Base-by-base conservation (phyloP, 1,140 invertebrate species). In the Plectrocnemia conspersa region DNA sequence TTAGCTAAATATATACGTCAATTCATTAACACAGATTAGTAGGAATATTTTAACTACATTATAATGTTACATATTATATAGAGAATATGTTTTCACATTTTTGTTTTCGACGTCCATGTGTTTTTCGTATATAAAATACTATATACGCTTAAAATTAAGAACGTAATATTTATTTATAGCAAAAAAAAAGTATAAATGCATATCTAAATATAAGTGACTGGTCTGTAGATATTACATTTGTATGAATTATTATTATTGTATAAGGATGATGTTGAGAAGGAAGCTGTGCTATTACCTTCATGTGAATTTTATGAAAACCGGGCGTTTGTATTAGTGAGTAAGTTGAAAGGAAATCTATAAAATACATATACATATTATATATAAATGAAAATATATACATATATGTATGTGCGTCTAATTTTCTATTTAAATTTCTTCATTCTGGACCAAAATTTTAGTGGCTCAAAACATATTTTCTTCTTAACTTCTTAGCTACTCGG, bases 141-240 rank as follows among this genome's bases (percentile, higher is more conserved):
- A 33, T 13, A n/a, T n/a, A n/a, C n/a, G n/a, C n/a, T n/a, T n/a
- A n/a, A n/a, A n/a, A n/a, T n/a, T n/a, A n/a, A n/a, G n/a, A n/a
- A n/a, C 22, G 40, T 42, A 42, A 4, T 23, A 42, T 23, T 42
- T 45, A 45, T 27, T 25, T 19, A 23, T 45, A 45, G 21, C 9
- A 9, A 19, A 40, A 40, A 21, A 32, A 27, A 57, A 22, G 24
- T 42, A 42, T 45, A 44, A 56, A 60, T 60, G 58, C 58, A 60
- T 60, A 60, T 60, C 58, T 60, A 60, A 41, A 7, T 56, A 29
- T 60, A 60, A 56, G 58, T 56, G 58, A 60, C 58, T 54, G 58
- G 54, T 52, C 25, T 54, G 58, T 60, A 56, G 58, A 56, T 56
- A 56, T 54, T 44, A 42, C 16, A 32, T 18, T 19, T 42, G 32